Evolutionary conservation across 2,113 vertebrate species (phyloP).

Genomic region (Tragelaphus scriptus): DNA sequence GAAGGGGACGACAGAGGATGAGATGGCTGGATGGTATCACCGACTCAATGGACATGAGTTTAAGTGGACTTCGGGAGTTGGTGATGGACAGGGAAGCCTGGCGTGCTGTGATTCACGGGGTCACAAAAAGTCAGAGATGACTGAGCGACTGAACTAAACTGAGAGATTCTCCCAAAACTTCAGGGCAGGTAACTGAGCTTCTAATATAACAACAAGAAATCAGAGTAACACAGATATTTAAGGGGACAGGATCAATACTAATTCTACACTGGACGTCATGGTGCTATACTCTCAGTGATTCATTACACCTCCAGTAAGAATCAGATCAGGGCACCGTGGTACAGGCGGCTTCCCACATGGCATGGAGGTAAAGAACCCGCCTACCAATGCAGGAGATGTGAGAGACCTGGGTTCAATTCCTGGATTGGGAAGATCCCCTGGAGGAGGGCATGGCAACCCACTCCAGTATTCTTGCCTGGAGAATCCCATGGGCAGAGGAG

Average conservation of each 20-base stretch:
- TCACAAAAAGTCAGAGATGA: too few relatives aligned
- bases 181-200: not conserved
- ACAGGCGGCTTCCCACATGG: not conserved
- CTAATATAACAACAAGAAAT: not conserved
- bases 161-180: not conserved
- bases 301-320: not conserved
- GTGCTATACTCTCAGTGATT: not conserved
- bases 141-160: too few relatives aligned
- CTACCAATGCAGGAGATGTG: not conserved
- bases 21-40: too few relatives aligned
- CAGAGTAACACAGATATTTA: not conserved
- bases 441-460: not conserved
- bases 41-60: too few relatives aligned
- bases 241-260: not conserved
- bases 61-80: too few relatives aligned
- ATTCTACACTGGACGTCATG: not conserved
- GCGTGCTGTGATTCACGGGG: too few relatives aligned
- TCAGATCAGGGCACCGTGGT: not conserved
- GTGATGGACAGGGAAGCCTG: too few relatives aligned
- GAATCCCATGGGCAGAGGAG: not conserved
- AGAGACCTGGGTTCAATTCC: not conserved
- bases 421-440: not conserved
- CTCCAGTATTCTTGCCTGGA: not conserved
- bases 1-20: fast-evolving
- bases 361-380: not conserved